A percentile compares a stretch with the other conserved stretches of the same genome.
phyloP scores from a whole-genome alignment of 2,797 vertebrate genomes.

The Smutsia temminckii region DNA sequence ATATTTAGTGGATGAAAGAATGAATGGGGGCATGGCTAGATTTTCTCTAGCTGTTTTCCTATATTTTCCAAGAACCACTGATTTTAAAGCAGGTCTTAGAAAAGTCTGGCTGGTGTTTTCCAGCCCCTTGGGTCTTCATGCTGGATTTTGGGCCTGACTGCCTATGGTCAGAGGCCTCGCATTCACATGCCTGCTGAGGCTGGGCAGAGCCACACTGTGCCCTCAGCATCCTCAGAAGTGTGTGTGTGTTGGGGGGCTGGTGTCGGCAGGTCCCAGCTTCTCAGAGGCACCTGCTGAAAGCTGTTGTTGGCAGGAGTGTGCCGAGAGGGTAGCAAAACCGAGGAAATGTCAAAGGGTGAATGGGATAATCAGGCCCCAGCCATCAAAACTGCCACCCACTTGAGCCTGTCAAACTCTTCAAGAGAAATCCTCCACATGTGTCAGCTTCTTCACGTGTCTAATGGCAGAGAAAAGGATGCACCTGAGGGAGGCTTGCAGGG shows the following conservation, averaged over 20 bases:
- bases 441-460: not conserved
- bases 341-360: conserved; percentile 56
- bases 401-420: conserved; percentile 61
- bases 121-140: accelerated
- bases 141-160: not conserved
- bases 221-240: not conserved
- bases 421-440: conserved; percentile 33
- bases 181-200: not conserved
- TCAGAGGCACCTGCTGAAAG: conserved; percentile 38
- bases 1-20: not conserved
- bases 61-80: not conserved
- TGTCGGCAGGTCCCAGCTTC: conserved; percentile 51
- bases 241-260: not conserved
- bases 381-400: conserved; percentile 56
- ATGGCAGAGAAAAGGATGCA: not conserved
- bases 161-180: no score
- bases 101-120: not conserved
- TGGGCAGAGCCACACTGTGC: not conserved
- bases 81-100: not conserved
- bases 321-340: not conserved
- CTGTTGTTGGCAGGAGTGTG: not conserved
- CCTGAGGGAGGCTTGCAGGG: not conserved
- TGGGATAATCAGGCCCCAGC: conserved; percentile 53
- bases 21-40: not conserved
- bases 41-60: not conserved